Evolutionary conservation across 2,797 vertebrate genomes (phyloP).

Genomic region (Neoniphon sammara): DNA sequence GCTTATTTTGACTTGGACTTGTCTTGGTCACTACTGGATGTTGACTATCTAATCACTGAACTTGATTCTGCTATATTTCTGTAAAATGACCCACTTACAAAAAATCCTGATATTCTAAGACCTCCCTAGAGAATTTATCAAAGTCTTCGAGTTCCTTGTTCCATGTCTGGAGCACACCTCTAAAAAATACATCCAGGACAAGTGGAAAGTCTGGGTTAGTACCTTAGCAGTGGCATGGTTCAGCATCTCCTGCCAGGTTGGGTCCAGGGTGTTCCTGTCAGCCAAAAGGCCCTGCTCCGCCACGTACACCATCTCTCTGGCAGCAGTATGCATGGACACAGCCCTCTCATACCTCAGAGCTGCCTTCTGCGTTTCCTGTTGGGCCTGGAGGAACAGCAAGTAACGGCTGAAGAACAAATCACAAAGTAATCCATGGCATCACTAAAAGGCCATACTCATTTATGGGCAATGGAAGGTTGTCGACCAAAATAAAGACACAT

Average conservation of each 20-base stretch:
- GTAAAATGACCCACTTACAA: no score
- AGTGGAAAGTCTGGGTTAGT: background rate
- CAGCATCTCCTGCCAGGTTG: constrained; percentile 96
- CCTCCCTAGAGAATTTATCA: background rate
- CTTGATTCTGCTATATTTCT: no score
- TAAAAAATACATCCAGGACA: no score
- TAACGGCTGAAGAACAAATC: constrained; percentile 3
- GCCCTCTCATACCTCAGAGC: constrained; percentile 91
- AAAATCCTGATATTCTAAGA: no score
- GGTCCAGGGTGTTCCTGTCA: constrained; percentile 91
- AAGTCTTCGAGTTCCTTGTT: background rate
- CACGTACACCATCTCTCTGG: constrained; percentile 94
- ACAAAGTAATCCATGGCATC: background rate
- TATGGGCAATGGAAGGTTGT: no score
- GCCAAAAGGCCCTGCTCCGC: constrained; percentile 93
- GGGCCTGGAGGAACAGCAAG: constrained; percentile 81
- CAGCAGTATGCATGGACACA: constrained; percentile 92
- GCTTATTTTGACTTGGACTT: no score
- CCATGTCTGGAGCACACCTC: background rate
- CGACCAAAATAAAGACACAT: no score
- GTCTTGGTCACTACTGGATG: no score
- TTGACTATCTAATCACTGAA: no score
- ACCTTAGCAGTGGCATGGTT: constrained; percentile 94
- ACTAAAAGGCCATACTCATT: no score
- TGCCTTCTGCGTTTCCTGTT: constrained; percentile 93